Evolutionary conservation across 1,140 invertebrate genomes (phyloP).

Genomic region (Metopolophium dirhodum): DNA sequence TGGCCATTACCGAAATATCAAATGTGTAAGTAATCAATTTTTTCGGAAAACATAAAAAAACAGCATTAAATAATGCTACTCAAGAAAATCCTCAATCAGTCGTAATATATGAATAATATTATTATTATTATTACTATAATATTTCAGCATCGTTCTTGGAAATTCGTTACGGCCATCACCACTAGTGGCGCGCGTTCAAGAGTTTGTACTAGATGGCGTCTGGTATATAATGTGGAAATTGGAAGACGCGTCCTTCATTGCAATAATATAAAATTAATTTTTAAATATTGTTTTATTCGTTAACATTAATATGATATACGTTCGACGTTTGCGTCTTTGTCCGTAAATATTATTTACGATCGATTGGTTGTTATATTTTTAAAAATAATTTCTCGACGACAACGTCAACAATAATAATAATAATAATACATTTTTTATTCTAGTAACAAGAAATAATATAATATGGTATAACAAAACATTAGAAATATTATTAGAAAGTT

Average conservation of each 20-base stretch:
- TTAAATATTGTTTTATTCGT: not conserved
- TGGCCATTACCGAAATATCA: not conserved
- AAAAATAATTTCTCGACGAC: not conserved
- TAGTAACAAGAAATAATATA: too few relatives aligned
- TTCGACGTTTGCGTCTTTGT: not conserved
- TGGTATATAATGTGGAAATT: not conserved
- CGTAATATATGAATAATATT: not conserved
- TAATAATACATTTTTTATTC: too few relatives aligned
- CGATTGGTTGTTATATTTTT: not conserved
- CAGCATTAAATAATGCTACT: too few relatives aligned
- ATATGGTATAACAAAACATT: too few relatives aligned
- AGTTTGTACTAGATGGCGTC: not conserved
- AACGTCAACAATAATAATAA: not conserved
- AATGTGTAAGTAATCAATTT: not conserved
- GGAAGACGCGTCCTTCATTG: not conserved
- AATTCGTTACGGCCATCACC: conserved; percentile 1
- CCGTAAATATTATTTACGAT: not conserved
- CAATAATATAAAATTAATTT: not conserved
- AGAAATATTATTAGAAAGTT: too few relatives aligned
- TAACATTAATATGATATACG: not conserved
- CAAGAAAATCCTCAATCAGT: too few relatives aligned
- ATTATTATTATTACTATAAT: not conserved
- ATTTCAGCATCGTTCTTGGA: not conserved
- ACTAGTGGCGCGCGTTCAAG: not conserved
- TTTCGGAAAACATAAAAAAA: not conserved